Evolutionary conservation across 2,888 invertebrate species (phyloP), one percentile per base, ranked within the genome.

Genomic region (Aporophyla nigra): DNA sequence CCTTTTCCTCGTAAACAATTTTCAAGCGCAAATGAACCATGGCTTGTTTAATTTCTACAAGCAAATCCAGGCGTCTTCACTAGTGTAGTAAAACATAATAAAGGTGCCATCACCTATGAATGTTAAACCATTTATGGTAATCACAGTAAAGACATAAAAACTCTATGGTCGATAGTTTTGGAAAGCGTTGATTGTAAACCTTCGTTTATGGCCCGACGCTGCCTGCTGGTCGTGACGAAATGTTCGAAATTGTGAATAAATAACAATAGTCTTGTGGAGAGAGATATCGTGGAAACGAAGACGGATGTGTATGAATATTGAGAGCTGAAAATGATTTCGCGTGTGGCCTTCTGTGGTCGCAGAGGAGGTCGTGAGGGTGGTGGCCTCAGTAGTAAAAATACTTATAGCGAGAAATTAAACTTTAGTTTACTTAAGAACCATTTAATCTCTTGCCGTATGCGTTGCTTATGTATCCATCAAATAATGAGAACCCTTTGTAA

Each of bases 101-200:
- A 78, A 81, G 43, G 68, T 72, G 59, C 67, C 73, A 78, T 74
- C 82, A 77, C 74, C 56, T 78, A 59, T 74, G 78, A 75, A 83
- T 83, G 62, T 87, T 78, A 84, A 84, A 86, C 65, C 73, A 78
- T 78, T 84, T 85, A 87, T 75, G 77, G 67, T 82, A 78, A 80
- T 85, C 74, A 73, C 71, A 76, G 69, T 69, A 68, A 70, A 79
- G 72, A 74, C 73, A 85, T 83, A 85, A 83, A 82, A 83, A 73
- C 73, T 68, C 63, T 51, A 65, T 59, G 66, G 61, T 62, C 62
- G 58, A 71, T 71, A 56, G 79, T 70, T 84, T 84, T 56, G 84
- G 80, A 80, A 76, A 84, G 80, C 72, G 72, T 69, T 66, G 82
- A 81, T 71, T 69, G 73, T 81, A 69, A 80, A 84, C 43, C 54